phyloP scores from a whole-genome alignment of 2,888 invertebrate species.

The Hypomecis punctinalis region DNA sequence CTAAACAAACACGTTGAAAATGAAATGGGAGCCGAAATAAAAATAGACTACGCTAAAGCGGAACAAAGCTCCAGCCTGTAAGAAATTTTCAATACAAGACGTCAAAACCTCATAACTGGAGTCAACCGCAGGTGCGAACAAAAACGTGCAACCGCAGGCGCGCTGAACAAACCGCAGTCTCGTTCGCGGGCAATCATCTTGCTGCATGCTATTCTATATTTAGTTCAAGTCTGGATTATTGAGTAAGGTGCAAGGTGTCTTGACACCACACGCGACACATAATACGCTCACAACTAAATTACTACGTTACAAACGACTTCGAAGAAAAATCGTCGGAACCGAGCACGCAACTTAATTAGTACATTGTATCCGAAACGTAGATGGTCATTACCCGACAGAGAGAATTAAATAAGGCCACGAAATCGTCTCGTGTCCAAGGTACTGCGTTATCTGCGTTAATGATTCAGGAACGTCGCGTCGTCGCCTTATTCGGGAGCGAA shows the following conservation, averaged over 20 bases:
- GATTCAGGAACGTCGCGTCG: slow-evolving; percentile 54
- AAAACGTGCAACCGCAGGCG: slow-evolving; percentile 70
- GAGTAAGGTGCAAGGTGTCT: slow-evolving; percentile 68
- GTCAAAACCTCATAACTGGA: slow-evolving; percentile 57
- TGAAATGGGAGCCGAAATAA: slow-evolving; percentile 28
- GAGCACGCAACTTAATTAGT: slow-evolving; percentile 59
- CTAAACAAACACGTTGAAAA: slow-evolving; percentile 46
- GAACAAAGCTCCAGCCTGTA: slow-evolving; percentile 37
- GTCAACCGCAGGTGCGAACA: slow-evolving; percentile 71
- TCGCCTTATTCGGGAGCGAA: slow-evolving; percentile 67
- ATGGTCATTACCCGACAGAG: slow-evolving; percentile 55
- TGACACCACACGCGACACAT: slow-evolving; percentile 57
- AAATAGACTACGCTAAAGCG: not conserved
- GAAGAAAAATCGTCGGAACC: slow-evolving; percentile 50
- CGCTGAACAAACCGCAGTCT: slow-evolving; percentile 65
- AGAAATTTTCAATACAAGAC: slow-evolving; percentile 48
- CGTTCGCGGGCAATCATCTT: slow-evolving; percentile 70
- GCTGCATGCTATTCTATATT: slow-evolving; percentile 71
- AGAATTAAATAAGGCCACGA: slow-evolving; percentile 63
- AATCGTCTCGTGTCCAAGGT: slow-evolving; percentile 64
- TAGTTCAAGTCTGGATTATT: slow-evolving; percentile 71
- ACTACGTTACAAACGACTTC: slow-evolving; percentile 55
- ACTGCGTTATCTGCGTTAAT: slow-evolving; percentile 69
- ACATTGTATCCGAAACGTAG: slow-evolving; percentile 57
- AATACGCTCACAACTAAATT: slow-evolving; percentile 57